phyloP scores from a whole-genome alignment of 1,140 invertebrate genomes.

The Steinernema feltiae region DNA sequence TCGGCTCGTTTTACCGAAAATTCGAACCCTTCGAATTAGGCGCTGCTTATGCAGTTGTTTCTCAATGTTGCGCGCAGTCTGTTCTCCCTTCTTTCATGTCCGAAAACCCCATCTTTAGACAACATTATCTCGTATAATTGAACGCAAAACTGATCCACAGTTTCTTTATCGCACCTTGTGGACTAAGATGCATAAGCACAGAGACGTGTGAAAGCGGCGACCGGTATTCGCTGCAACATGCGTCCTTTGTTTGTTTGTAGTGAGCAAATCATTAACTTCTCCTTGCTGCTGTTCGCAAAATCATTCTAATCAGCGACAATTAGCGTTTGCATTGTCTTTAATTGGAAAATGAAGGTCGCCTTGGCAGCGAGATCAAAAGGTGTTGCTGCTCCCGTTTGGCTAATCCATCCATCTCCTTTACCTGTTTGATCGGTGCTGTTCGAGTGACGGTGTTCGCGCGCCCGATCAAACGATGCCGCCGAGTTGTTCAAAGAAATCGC shows the following conservation, averaged over 20 bases:
- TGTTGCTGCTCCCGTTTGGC: neutral
- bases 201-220: too few relatives aligned
- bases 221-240: too few relatives aligned
- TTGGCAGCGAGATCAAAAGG: neutral
- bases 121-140: too few relatives aligned
- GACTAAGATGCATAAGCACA: too few relatives aligned
- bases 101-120: too few relatives aligned
- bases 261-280: too few relatives aligned
- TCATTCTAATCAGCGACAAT: neutral
- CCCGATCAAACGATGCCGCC: slow-evolving; percentile 4
- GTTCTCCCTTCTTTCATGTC: too few relatives aligned
- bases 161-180: too few relatives aligned
- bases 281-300: too few relatives aligned
- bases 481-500: slow-evolving; percentile 9
- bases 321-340: neutral
- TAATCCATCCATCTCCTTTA: neutral
- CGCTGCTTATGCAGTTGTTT: neutral
- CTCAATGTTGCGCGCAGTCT: neutral
- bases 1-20: neutral
- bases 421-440: neutral
- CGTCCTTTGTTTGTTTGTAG: too few relatives aligned
- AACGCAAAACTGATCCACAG: too few relatives aligned
- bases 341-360: neutral
- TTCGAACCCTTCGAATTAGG: neutral
- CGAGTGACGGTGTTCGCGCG: slow-evolving; percentile 10